A percentile compares a stretch with the other conserved stretches of the same genome.
Conservation (phyloP, 2,888 invertebrate genomes). For the Neoscelio sp. region DNA sequence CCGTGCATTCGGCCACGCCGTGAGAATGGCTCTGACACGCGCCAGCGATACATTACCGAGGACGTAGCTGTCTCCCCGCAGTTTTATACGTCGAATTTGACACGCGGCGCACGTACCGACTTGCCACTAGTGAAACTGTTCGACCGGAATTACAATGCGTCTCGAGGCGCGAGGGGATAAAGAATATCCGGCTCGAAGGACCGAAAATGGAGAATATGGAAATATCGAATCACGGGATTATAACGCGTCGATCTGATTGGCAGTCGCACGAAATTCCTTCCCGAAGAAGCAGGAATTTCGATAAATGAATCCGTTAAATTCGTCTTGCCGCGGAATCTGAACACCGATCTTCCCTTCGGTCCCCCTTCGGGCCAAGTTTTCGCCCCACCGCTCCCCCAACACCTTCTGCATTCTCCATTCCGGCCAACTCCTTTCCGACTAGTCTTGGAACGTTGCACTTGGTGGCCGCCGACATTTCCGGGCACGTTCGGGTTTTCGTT, state of each 20-base stretch:
- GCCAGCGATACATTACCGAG: slow-evolving; percentile 81
- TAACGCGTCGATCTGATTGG: slow-evolving; percentile 41
- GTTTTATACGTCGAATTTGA: slow-evolving; percentile 83
- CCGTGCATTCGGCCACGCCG: background rate
- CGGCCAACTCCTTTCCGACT: too few species aligned
- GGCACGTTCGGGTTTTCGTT: too few species aligned
- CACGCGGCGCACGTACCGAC: slow-evolving; percentile 81
- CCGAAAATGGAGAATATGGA: slow-evolving; percentile 44
- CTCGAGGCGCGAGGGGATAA: slow-evolving; percentile 67
- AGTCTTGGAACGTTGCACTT: too few species aligned
- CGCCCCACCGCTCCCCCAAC: slow-evolving; percentile 79
- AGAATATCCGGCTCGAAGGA: slow-evolving; percentile 58
- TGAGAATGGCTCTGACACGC: slow-evolving; percentile 78
- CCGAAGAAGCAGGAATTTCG: background rate
- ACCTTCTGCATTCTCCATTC: slow-evolving; percentile 78
- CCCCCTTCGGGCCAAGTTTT: slow-evolving; percentile 80
- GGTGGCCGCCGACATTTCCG: too few species aligned
- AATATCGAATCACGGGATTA: slow-evolving; percentile 63
- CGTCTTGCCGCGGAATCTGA: slow-evolving; percentile 7
- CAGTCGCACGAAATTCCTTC: slow-evolving; percentile 16
- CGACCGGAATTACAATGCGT: slow-evolving; percentile 82
- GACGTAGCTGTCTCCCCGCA: slow-evolving; percentile 79
- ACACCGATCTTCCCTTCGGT: slow-evolving; percentile 65
- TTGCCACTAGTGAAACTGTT: slow-evolving; percentile 82
- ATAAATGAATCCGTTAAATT: slow-evolving; percentile 20